A percentile compares a stretch with the other conserved stretches of the same genome.
These are phyloP conservation scores for Python bivittatus DNA, from an alignment of 2,113 vertebrate genomes.

Conservation along the genomic window DNA sequence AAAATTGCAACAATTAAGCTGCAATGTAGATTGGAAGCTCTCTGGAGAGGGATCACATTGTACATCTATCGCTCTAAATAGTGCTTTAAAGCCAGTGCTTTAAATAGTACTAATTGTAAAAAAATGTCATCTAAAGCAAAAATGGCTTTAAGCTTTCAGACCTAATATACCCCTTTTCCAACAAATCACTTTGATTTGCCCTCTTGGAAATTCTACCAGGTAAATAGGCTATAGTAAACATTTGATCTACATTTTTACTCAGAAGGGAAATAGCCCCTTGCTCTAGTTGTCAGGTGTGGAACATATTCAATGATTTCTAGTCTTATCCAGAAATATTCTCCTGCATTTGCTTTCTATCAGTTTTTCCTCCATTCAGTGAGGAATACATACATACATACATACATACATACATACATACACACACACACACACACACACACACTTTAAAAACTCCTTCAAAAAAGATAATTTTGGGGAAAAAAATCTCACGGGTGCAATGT, in stretches of 20 bases:
- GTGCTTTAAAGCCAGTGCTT: background rate
- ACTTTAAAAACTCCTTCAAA: too few species aligned
- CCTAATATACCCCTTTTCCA: background rate
- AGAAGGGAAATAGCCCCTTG: too few species aligned
- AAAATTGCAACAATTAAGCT: constrained; percentile 12
- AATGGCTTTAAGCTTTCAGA: background rate
- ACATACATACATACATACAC: background rate
- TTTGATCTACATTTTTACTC: background rate
- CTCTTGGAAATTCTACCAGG: background rate
- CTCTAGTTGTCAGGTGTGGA: background rate
- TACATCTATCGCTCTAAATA: background rate
- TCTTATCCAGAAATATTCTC: background rate
- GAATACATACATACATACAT: background rate
- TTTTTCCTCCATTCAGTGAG: too few species aligned
- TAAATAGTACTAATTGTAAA: background rate
- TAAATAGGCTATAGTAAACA: background rate
- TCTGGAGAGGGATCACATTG: background rate
- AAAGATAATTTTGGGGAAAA: too few species aligned
- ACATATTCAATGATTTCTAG: background rate
- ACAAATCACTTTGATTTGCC: background rate
- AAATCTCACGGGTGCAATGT: too few species aligned
- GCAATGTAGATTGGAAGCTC: background rate
- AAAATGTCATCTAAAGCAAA: background rate
- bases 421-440: too few species aligned
- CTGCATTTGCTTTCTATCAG: too few species aligned